phyloP scores from a whole-genome alignment of 1,140 invertebrate genomes.

The Aphaenogaster rudis region DNA sequence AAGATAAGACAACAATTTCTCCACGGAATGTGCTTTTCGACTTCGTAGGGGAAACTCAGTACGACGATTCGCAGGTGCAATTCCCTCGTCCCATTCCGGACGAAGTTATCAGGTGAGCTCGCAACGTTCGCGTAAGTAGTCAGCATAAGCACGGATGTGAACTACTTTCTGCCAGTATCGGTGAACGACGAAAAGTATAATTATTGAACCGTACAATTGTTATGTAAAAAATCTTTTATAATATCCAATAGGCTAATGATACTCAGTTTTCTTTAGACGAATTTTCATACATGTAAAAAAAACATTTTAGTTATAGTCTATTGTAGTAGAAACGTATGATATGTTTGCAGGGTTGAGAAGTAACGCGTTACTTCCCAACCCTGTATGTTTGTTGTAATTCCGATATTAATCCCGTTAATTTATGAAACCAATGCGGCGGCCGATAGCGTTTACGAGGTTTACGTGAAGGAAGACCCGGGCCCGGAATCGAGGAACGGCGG shows the following conservation, averaged over 20 bases:
- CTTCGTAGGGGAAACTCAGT: constrained; percentile 77
- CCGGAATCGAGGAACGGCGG: constrained; percentile 62
- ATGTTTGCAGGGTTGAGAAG: no score
- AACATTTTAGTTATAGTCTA: background rate
- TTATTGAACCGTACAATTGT: background rate
- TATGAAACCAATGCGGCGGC: background rate
- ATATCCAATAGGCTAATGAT: background rate
- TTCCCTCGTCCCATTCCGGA: constrained; percentile 74
- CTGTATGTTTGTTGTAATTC: background rate
- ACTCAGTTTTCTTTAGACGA: background rate
- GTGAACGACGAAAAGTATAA: background rate
- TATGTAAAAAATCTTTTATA: background rate
- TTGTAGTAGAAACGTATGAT: background rate
- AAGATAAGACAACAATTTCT: constrained; percentile 48
- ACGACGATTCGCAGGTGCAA: constrained; percentile 73
- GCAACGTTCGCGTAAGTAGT: background rate
- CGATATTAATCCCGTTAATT: constrained; percentile 21
- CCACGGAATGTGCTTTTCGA: constrained; percentile 40
- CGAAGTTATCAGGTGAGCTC: constrained; percentile 81
- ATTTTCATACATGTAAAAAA: background rate
- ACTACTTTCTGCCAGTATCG: background rate
- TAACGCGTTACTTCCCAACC: no score
- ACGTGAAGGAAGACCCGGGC: constrained; percentile 79
- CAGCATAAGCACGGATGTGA: background rate
- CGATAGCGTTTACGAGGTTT: constrained; percentile 82